A percentile compares a stretch with the other conserved stretches of the same genome.
phyloP scores from a whole-genome alignment of 2,888 invertebrate genomes.

The Mesoligia furuncula region DNA sequence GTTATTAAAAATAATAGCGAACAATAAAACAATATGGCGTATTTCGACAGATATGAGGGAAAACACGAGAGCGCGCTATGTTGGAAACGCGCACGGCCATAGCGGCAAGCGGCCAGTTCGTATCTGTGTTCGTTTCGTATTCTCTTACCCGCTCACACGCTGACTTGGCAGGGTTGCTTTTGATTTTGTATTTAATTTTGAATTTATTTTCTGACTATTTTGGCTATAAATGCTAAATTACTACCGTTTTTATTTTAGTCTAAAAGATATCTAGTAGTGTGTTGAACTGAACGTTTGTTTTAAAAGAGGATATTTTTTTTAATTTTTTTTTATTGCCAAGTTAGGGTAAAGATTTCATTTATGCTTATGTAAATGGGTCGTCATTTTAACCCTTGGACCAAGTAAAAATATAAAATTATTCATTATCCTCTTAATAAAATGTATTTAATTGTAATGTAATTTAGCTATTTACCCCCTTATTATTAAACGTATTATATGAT shows the following conservation, averaged over 20 bases:
- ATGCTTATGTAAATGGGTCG: neutral
- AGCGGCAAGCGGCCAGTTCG: conserved; percentile 79
- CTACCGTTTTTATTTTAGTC: neutral
- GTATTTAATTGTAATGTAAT: neutral
- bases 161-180: conserved; percentile 78
- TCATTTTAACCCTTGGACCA: neutral
- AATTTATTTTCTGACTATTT: conserved; percentile 27
- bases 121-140: conserved; percentile 83
- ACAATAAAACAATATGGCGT: conserved; percentile 87
- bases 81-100: conserved; percentile 78
- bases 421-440: neutral
- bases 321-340: neutral
- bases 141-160: conserved; percentile 86
- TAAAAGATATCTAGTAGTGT: rapidly evolving
- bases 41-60: conserved; percentile 84
- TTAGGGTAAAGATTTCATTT: neutral
- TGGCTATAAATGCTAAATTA: neutral
- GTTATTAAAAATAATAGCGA: conserved; percentile 72
- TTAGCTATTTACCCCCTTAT: neutral
- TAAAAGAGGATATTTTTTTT: neutral
- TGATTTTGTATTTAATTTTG: conserved; percentile 53
- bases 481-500: too few relatives aligned
- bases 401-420: neutral
- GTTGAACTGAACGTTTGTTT: too few relatives aligned
- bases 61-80: conserved; percentile 79